These are phyloP conservation scores for Arenaria interpres DNA, from an alignment of 2,113 vertebrate species.

Conservation along the genomic window DNA sequence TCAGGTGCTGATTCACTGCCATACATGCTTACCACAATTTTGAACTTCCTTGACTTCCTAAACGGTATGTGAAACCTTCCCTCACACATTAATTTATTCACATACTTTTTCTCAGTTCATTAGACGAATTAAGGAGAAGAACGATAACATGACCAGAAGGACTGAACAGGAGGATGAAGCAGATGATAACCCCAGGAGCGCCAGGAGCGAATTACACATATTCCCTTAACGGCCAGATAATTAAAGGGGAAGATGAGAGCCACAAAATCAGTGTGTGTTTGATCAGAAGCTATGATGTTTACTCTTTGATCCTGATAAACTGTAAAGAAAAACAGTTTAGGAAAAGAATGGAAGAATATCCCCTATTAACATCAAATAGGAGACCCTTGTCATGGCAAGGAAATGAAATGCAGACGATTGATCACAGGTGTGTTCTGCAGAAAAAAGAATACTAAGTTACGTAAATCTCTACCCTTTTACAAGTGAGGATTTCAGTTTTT, in stretches of 20 bases:
- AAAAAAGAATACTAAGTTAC: background rate
- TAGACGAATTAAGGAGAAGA: background rate
- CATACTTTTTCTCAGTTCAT: background rate
- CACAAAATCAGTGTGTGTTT: background rate
- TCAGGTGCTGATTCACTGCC: background rate
- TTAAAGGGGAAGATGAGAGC: slow-evolving; percentile 16
- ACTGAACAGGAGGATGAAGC: background rate
- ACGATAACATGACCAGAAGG: background rate
- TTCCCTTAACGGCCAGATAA: background rate
- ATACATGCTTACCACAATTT: background rate
- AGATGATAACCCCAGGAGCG: background rate
- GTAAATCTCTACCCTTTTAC: background rate
- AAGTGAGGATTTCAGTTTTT: background rate
- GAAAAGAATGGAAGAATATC: background rate
- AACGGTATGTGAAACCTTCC: background rate
- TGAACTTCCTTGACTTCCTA: background rate
- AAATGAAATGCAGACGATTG: background rate
- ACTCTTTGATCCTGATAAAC: slow-evolving; percentile 35
- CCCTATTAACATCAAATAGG: background rate
- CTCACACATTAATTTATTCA: background rate
- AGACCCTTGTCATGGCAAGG: background rate
- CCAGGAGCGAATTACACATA: background rate
- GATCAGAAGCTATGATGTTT: slow-evolving; percentile 23
- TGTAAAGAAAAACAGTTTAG: slow-evolving; percentile 40
- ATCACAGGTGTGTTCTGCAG: background rate